Evolutionary conservation across 2,113 vertebrate species (phyloP), one percentile per base, ranked within the genome.

Genomic region (Ondatra zibethicus): DNA sequence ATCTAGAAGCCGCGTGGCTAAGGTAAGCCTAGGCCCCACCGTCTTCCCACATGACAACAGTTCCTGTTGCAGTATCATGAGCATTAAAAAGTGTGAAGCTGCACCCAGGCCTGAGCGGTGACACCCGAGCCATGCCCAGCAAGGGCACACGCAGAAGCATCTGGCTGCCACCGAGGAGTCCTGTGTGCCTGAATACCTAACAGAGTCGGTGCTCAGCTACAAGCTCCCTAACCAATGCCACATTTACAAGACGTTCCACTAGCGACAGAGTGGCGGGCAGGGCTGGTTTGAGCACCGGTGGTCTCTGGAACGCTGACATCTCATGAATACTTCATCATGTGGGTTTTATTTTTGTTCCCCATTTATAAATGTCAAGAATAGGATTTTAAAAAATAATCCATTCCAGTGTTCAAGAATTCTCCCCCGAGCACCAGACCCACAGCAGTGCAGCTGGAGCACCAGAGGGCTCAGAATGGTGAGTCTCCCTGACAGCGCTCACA

Each of bases 251-350:
- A 39, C 36, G 91, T 42, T 88, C 81, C 96, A 93, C 23, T 1
- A 39, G 23, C 10, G 45, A 72, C 42, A 61, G 55, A 42, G 50
- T 21, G 82, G 58, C 21, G 4, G 72, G 50, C 31, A 88, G 78
- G 36, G 42, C 47, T 65, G 80, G 58, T 5, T 19, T 42, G 55
- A 0, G 0, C 50, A 25, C 33, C 1, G 7, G 45, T 68, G 88
- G 80, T 88, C 95, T 93, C 84, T 14, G 80, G 55, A 13, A 47
- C 13, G 25, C 55, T 96, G 86, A 96, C 89, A 77, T 89, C 82
- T 45, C 72, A 85, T 85, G 55, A n/a, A 5, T 55, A 86, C 50
- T 96, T 88, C 87, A 81, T 94, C 77, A 45, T 52, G 42, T 47
- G 2, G 65, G 89, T 76, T 92, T 91, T 92, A 91, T 50, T 95